Base-by-base conservation (phyloP, 2,797 vertebrate species). In the Poeciliopsis infans region DNA sequence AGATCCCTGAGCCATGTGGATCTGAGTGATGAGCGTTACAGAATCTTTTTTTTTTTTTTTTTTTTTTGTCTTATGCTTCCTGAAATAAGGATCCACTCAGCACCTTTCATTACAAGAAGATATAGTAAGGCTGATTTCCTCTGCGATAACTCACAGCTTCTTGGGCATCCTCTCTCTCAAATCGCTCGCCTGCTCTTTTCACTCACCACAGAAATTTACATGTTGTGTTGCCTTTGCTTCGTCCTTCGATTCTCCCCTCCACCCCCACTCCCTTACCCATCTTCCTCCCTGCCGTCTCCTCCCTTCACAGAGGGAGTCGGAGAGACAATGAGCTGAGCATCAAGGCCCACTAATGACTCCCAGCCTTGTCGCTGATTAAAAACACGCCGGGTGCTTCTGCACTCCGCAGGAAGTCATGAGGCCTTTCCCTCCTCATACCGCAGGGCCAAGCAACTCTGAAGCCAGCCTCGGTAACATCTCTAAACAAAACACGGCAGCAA, bases 301-400 rank as follows among this genome's bases (percentile, higher is more conserved):
- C 79, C 77, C 81, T 88, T 89, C 82, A 69, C 86, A 91, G 87
- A 87, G 81, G 86, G 92, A 93, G 88, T 89, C 83, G 85, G 76
- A 88, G 91, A 95, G 95, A 96, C 95, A 96, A 95, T 96, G 92
- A 96, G 94, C 93, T 94, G 91, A 95, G 93, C 90, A 90, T 87
- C 79, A 86, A 90, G 89, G 88, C 87, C 83, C 87, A 90, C 85
- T 96, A 96, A 96, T 95, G 93, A 95, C 92, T 95, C 93, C 93
- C 95, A 96, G 95, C 91, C 93, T 83, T 88, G 80, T 69, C 80
- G 82, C 88, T 97, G 96, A 97, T 96, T 96, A 96, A 95, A 95
- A 97, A 96, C 96, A 97, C 95, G 94, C 91, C 87, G 93, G 92
- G 92, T 90, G 94, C 95, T 96, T 95, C 96, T 96, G 95, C 94